Evolutionary conservation across 2,888 invertebrate genomes (phyloP), one percentile per base, ranked within the genome.

Genomic region (Rotaria magnacalcarata): DNA sequence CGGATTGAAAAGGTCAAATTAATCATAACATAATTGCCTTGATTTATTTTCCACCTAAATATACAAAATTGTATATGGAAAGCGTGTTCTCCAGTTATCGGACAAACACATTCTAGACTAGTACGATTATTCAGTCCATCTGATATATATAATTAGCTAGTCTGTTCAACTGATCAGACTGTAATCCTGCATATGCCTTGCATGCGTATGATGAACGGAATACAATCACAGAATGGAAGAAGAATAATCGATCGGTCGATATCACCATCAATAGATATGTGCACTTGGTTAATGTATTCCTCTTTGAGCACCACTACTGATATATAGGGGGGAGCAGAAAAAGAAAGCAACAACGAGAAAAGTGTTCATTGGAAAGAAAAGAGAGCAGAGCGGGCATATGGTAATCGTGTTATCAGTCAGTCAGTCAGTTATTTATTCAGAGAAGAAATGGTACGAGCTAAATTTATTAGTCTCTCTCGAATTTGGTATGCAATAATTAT

Each of bases 401-500:
- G 3, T 16, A 34, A 67, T 34, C 16, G 34, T 67, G 67, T 67
- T 67, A 14, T 50, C 14, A 67, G 34, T 34, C 34, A 34, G 34
- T 34, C 34, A 34, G 34, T 67, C 67, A 67, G 67, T 67, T 34
- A 67, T 14, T 5, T 27, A 67, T 67, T 67, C 34, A 67, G 67
- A 34, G 19, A 67, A 67, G 67, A 41, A 34, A 67, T 67, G 67
- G 67, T 34, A 67, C 67, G 41, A 19, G 67, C 34, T 14, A 67
- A 67, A 67, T 67, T 67, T 67, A 67, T 67, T 7, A 67, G 67
- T 47, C 80, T 80, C 5, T 80, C 47, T 21, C 80, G 80, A 5
- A 43, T 80, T n/a, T 80, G 80, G 80, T 80, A 80, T 80, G n/a
- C 80, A 21, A 80, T 80, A 24, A 80, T 80, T 80, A 19, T 47